Conservation (phyloP, 1,140 invertebrate genomes). For the Melipona quadrifasciata region DNA sequence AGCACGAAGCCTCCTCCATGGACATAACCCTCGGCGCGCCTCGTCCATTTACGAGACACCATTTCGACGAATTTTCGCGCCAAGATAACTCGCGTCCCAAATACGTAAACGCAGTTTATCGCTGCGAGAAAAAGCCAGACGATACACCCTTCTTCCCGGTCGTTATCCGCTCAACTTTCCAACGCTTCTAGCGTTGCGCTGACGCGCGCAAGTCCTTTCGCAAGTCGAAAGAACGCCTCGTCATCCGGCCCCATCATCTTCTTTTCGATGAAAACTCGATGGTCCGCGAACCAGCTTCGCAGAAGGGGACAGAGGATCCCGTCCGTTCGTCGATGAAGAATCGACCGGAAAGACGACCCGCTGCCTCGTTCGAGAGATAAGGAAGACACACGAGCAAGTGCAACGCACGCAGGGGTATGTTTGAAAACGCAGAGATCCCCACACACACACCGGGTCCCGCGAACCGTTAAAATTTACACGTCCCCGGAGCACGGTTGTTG, state of each 20-base stretch:
- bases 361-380: not conserved
- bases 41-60: not conserved
- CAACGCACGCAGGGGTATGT: not conserved
- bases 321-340: not conserved
- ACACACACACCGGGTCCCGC: not conserved
- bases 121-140: not conserved
- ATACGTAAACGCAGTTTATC: not conserved
- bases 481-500: slow-evolving; percentile 58
- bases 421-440: not conserved
- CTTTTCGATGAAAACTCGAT: no score
- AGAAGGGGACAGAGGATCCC: no score
- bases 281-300: no score
- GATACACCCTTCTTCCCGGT: not conserved
- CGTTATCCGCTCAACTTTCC: not conserved
- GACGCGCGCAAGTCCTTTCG: no score
- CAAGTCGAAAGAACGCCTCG: no score
- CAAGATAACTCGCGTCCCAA: not conserved
- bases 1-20: slow-evolving; percentile 21
- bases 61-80: not conserved
- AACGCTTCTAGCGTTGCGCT: not conserved
- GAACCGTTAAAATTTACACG: slow-evolving; percentile 70
- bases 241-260: no score
- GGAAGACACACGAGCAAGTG: not conserved
- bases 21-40: not conserved
- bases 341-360: not conserved